A percentile compares a stretch with the other conserved stretches of the same genome.
Conservation (phyloP, 2,113 vertebrate genomes). For the Parotia lawesii region DNA sequence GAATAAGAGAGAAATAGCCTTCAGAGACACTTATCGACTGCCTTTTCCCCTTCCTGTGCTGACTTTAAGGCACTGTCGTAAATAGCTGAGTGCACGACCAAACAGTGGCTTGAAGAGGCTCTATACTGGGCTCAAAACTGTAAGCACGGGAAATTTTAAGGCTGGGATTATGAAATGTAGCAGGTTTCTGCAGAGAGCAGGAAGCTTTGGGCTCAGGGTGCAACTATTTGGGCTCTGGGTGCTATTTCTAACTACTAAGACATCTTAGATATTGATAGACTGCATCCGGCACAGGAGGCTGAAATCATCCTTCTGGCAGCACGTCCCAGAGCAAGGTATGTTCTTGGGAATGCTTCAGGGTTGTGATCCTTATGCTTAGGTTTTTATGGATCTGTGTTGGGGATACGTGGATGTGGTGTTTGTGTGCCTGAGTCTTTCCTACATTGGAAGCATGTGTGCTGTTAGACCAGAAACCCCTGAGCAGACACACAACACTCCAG, state of each 20-base stretch:
- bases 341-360: background rate
- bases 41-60: background rate
- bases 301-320: rapidly evolving
- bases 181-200: background rate
- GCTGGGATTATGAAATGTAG: background rate
- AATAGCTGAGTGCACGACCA: rapidly evolving
- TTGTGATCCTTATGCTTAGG: background rate
- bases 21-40: background rate
- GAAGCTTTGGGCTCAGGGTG: background rate
- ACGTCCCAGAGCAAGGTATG: background rate
- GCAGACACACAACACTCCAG: background rate
- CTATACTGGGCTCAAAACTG: background rate
- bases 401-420: background rate
- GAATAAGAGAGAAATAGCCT: background rate
- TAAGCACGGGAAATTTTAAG: background rate
- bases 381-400: background rate
- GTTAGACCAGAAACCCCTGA: background rate
- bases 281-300: background rate
- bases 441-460: rapidly evolving
- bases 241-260: background rate
- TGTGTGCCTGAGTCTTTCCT: background rate
- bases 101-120: background rate
- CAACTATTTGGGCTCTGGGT: background rate
- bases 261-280: background rate
- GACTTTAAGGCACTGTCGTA: background rate